A percentile compares a stretch with the other conserved stretches of the same genome.
Conservation (phyloP, 2,113 vertebrate species). For the Stigmatopora argus region DNA sequence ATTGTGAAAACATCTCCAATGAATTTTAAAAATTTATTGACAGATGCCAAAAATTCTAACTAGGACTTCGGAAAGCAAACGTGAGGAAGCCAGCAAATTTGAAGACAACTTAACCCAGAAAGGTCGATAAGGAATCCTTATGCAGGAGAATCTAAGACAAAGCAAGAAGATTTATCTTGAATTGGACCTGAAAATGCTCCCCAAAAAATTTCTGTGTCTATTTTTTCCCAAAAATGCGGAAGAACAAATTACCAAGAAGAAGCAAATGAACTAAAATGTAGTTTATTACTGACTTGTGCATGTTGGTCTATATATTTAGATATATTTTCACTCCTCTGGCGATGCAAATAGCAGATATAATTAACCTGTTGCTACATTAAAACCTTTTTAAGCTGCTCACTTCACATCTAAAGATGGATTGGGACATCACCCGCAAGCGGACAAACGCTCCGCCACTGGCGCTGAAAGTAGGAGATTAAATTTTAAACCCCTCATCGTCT, state of each 20-base stretch:
- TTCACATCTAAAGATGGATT: constrained; percentile 15
- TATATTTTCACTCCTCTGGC: background rate
- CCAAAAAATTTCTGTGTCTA: too few species aligned
- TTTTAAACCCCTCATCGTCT: constrained; percentile 62
- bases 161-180: too few species aligned
- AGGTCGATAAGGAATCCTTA: too few species aligned
- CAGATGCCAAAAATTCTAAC: background rate
- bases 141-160: too few species aligned
- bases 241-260: background rate
- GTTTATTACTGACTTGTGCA: background rate
- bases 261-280: background rate
- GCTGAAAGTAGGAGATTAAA: constrained; percentile 44
- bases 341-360: background rate
- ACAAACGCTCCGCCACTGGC: constrained; percentile 21
- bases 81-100: too few species aligned
- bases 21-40: background rate
- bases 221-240: too few species aligned
- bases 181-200: too few species aligned
- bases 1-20: background rate
- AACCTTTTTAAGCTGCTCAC: constrained; percentile 21
- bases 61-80: background rate
- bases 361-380: background rate
- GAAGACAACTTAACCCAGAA: too few species aligned
- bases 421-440: constrained; percentile 6
- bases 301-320: background rate